Evolutionary conservation across 2,888 invertebrate genomes (phyloP).

Genomic region (Parasteatoda lunata): DNA sequence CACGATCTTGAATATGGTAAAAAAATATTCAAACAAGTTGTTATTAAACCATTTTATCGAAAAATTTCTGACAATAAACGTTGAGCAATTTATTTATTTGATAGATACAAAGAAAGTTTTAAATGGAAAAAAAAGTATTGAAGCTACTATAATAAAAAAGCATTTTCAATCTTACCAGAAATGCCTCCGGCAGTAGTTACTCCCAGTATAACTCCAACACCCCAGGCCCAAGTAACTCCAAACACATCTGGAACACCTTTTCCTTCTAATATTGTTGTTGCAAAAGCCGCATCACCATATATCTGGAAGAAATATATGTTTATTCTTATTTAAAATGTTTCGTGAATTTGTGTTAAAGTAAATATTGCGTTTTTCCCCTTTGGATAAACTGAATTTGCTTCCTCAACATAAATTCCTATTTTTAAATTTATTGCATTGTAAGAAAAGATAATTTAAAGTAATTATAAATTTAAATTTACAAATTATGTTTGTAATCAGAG

Average conservation of each 20-base stretch:
- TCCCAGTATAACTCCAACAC: conserved; percentile 76
- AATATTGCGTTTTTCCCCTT: not conserved
- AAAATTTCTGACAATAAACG: too few relatives aligned
- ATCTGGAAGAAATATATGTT: conserved; percentile 70
- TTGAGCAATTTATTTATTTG: too few relatives aligned
- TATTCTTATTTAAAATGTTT: too few relatives aligned
- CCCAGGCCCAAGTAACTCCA: conserved; percentile 74
- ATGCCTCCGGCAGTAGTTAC: conserved; percentile 72
- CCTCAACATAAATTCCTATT: too few relatives aligned
- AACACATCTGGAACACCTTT: conserved; percentile 67
- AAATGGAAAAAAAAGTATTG: too few relatives aligned
- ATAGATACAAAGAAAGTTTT: too few relatives aligned
- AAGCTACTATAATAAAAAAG: too few relatives aligned
- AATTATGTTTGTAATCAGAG: too few relatives aligned
- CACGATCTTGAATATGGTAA: too few relatives aligned
- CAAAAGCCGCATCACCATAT: conserved; percentile 75
- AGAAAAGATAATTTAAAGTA: not conserved
- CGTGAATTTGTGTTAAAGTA: not conserved
- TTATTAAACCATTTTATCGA: too few relatives aligned
- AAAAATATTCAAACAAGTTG: too few relatives aligned
- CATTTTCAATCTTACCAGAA: conserved; percentile 40
- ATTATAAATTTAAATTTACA: not conserved
- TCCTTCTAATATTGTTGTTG: conserved; percentile 73
- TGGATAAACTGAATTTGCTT: too few relatives aligned
- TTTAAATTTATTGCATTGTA: not conserved